A percentile compares a stretch with the other conserved stretches of the same genome.
Conservation (phyloP, 2,797 vertebrate genomes). For the Tiaroga cobitis region DNA sequence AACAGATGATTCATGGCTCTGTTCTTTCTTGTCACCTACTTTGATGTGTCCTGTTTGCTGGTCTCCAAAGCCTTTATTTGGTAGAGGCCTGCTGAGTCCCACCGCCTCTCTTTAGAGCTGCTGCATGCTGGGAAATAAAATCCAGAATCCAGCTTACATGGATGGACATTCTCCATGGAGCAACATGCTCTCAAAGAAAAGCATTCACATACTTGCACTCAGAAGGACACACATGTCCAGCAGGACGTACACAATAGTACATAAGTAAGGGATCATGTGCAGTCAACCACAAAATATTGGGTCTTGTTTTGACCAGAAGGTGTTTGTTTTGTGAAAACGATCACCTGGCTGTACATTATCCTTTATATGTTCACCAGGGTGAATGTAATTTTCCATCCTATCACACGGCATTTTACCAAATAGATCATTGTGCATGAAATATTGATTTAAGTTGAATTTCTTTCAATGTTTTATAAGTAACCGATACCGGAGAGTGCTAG, state of each 20-base stretch:
- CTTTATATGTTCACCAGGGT: not conserved
- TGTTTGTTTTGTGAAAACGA: slow-evolving; percentile 11
- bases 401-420: not conserved
- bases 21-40: slow-evolving; percentile 36
- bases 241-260: not conserved
- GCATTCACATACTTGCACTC: not conserved
- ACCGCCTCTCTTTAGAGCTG: slow-evolving; percentile 42
- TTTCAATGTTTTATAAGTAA: not conserved
- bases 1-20: slow-evolving; percentile 28
- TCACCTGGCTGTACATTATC: not conserved
- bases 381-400: not conserved
- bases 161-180: slow-evolving; percentile 12
- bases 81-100: slow-evolving; percentile 33
- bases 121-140: slow-evolving; percentile 38
- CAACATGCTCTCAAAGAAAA: slow-evolving; percentile 4
- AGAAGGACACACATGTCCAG: not conserved
- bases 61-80: slow-evolving; percentile 7
- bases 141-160: slow-evolving; percentile 2
- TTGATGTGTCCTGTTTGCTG: slow-evolving; percentile 47
- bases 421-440: slow-evolving; percentile 6
- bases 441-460: not conserved
- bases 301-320: not conserved
- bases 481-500: not conserved
- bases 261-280: not conserved
- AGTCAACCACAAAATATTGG: not conserved